Conservation (phyloP, 1,140 invertebrate genomes). For the Euura lappo region DNA sequence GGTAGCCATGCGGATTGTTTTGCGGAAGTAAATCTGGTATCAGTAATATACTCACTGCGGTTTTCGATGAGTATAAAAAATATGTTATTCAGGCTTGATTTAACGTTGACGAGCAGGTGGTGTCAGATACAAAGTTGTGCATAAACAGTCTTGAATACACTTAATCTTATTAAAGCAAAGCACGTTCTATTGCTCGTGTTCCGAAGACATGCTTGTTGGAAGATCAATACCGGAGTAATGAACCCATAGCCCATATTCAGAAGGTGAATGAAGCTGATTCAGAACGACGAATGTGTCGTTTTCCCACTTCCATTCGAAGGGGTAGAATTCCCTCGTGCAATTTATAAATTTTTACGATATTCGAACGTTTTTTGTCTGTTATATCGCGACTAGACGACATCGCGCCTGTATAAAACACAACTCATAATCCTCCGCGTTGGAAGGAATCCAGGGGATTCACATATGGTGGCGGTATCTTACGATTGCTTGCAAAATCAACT, state of each 20-base stretch:
- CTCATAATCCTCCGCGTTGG: background rate
- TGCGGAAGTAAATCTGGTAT: too few species aligned
- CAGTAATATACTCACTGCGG: too few species aligned
- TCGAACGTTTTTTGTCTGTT: background rate
- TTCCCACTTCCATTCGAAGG: background rate
- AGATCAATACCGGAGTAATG: slow-evolving; percentile 7
- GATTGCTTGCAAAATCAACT: background rate
- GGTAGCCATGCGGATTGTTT: too few species aligned
- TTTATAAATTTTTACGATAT: background rate
- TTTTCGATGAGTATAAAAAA: too few species aligned
- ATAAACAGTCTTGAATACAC: background rate
- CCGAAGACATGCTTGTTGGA: background rate
- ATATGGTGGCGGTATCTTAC: background rate
- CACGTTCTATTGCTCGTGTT: background rate
- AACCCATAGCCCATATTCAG: background rate
- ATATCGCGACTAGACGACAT: background rate
- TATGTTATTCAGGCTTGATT: too few species aligned
- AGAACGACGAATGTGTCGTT: background rate
- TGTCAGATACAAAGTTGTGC: too few species aligned
- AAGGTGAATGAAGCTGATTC: background rate
- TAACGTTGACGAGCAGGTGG: too few species aligned
- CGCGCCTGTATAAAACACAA: background rate
- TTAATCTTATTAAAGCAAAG: slow-evolving; percentile 1
- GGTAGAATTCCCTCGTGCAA: background rate
- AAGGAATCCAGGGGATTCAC: background rate